These are phyloP conservation scores for Drosophila paracracens DNA, from an alignment of 2,888 invertebrate species.

Conservation along the genomic window DNA sequence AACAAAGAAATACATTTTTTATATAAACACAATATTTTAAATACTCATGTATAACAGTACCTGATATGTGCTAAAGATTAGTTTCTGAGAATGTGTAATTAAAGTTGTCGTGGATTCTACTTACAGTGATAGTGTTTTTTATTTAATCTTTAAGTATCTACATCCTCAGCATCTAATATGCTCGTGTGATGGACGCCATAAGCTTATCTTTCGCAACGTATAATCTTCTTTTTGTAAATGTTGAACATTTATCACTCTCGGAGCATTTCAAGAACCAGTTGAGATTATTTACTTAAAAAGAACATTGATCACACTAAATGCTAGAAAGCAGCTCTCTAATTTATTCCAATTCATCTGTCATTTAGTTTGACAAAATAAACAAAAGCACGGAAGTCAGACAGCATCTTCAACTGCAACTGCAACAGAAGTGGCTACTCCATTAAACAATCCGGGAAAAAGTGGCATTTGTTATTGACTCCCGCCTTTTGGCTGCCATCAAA, in stretches of 20 bases:
- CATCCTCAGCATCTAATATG: not conserved
- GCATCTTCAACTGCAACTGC: constrained; percentile 10
- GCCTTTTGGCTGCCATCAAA: constrained; percentile 37
- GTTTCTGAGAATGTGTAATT: not conserved
- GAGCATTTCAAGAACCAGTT: not conserved
- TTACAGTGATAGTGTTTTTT: not conserved
- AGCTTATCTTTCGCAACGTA: not conserved
- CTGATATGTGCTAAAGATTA: not conserved
- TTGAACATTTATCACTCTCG: not conserved
- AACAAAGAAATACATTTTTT: not conserved
- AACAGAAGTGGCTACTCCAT: constrained; percentile 30
- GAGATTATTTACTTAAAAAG: not conserved
- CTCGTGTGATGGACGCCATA: not conserved
- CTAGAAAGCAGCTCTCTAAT: constrained; percentile 28
- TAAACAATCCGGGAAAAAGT: constrained; percentile 17
- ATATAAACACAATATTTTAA: not conserved
- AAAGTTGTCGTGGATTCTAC: not conserved
- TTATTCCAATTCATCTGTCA: constrained; percentile 22
- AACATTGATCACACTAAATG: constrained; percentile 4
- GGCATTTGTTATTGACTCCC: constrained; percentile 31
- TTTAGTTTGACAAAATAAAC: constrained; percentile 13
- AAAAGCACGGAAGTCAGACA: not conserved
- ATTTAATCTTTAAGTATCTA: not conserved
- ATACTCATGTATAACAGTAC: not conserved
- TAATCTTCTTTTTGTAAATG: not conserved